Evolutionary conservation across 2,888 invertebrate genomes (phyloP).

Genomic region (Tiliacea aurago): DNA sequence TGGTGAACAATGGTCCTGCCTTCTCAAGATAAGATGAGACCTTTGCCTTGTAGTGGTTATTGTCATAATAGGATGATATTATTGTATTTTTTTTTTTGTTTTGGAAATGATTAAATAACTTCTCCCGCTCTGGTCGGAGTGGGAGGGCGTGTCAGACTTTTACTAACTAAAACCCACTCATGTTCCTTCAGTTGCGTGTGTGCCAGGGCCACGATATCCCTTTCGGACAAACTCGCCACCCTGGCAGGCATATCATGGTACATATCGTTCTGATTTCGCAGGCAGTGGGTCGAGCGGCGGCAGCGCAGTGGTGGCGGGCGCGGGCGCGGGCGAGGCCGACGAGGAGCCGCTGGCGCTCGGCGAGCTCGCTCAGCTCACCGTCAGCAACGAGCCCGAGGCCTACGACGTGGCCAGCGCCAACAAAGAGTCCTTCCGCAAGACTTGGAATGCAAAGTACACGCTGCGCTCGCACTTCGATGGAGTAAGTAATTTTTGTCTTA

Average conservation of each 20-base stretch:
- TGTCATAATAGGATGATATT: not conserved
- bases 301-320: slow-evolving; percentile 61
- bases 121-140: too few species aligned
- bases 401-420: slow-evolving; percentile 94
- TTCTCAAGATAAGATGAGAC: not conserved
- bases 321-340: slow-evolving; percentile 91
- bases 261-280: not conserved
- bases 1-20: not conserved
- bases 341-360: slow-evolving; percentile 96
- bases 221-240: too few species aligned
- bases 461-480: slow-evolving; percentile 98
- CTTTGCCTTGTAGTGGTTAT: not conserved
- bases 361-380: slow-evolving; percentile 98
- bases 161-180: too few species aligned
- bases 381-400: slow-evolving; percentile 98
- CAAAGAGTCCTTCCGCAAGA: slow-evolving; percentile 97
- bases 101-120: too few species aligned
- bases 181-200: too few species aligned
- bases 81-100: too few species aligned
- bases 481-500: slow-evolving; percentile 73
- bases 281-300: slow-evolving; percentile 56
- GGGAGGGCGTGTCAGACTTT: too few species aligned
- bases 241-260: not conserved
- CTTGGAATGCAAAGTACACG: slow-evolving; percentile 99
- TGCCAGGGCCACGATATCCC: too few species aligned